Percentiles rank a stretch among this genome's conserved stretches.
Conservation (phyloP, 1,140 invertebrate species). For the Hesperophylax magnus region DNA sequence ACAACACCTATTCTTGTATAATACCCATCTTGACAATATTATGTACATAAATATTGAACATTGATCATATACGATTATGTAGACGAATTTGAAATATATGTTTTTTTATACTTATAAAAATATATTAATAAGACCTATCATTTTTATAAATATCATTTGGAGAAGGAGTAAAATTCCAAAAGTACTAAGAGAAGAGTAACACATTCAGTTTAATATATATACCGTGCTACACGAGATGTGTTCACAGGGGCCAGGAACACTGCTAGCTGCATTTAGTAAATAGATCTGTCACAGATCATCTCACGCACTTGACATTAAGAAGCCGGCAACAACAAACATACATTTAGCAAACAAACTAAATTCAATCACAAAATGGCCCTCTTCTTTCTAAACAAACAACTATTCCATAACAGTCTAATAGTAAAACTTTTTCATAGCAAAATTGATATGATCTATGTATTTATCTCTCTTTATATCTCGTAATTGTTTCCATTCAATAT, state of each 20-base stretch:
- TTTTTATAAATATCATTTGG: conserved; percentile 10
- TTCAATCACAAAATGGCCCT: conserved; percentile 24
- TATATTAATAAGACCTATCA: conserved; percentile 28
- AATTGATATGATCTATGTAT: conserved; percentile 39
- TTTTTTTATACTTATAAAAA: conserved; percentile 35
- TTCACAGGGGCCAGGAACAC: too few species aligned
- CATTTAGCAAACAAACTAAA: conserved; percentile 8
- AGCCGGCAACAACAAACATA: conserved; percentile 16
- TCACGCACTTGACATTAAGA: neutral
- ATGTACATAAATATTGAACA: conserved; percentile 22
- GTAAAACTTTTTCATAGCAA: conserved; percentile 42
- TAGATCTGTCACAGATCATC: too few species aligned
- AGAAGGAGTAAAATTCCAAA: conserved; percentile 3
- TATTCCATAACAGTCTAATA: conserved; percentile 26
- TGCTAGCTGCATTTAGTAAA: neutral
- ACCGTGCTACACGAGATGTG: too few species aligned
- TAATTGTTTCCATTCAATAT: conserved; percentile 7
- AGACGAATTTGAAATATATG: neutral
- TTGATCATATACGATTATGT: neutral
- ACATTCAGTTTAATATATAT: too few species aligned
- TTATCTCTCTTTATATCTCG: conserved; percentile 1
- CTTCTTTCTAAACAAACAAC: conserved; percentile 23
- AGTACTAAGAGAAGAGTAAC: neutral
- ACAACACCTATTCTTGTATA: conserved; percentile 8
- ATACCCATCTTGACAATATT: neutral